Base-by-base conservation (phyloP, 2,888 invertebrate species). In the Drosophila rubida region DNA sequence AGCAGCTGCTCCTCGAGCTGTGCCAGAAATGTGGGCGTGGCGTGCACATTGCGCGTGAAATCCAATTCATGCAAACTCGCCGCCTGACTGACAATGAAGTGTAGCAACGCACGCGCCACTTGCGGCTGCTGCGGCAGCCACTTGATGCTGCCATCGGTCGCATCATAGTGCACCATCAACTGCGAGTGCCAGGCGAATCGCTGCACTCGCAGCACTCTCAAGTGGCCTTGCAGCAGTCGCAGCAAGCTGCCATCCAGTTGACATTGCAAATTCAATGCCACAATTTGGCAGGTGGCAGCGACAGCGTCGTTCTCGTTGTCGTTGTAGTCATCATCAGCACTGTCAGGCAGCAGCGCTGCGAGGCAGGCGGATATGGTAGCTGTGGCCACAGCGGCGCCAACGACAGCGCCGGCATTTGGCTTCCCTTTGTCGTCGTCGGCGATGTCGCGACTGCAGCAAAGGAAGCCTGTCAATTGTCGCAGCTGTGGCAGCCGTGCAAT, bases 51-150 rank as follows among this genome's bases (percentile, higher is more conserved):
- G 35, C 74, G 71, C 63, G 69, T 83, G 35, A 85, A 82, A 75
- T 87, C 88, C 66, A 85, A 69, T 80, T 83, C 70, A 68, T 61
- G 58, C 74, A 85, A 57, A 60, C 69, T 75, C 6, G n/a, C 39
- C 50, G 70, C 57, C 60, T 87, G 86, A 27, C 54, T 54, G 69
- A 59, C 72, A 58, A 85, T 59, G 25, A 85, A 86, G 41, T 67
- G 63, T 13, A 76, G 69, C 32, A 86, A 45, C 16, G 69, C 71
- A 42, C 53, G 67, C 37, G 73, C 62, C 61, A 76, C 69, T 61
- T 74, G 80, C 73, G 88, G 70, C 69, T 72, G 69, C 65, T 86
- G 81, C 42, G 80, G 72, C 69, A 74, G 64, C 85, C 85, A 85
- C 69, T 75, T 78, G 69, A 86, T 73, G 70, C 69, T 69, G n/a